A percentile compares a stretch with the other conserved stretches of the same genome.
Conservation (phyloP, 2,888 invertebrate genomes). For the Tricholauxania praeusta region DNA sequence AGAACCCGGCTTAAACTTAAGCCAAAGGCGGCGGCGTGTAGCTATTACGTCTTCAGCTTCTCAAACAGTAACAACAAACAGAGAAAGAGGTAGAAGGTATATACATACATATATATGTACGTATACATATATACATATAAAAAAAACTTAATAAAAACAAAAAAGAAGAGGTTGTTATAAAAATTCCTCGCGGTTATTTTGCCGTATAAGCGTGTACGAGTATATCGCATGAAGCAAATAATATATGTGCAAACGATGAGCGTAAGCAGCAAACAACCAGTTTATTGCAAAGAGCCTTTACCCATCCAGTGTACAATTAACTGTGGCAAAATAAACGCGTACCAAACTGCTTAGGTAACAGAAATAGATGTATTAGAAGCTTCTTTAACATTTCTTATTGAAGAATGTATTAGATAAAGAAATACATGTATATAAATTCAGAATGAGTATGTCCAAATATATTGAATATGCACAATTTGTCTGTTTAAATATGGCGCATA, state of each 20-base stretch:
- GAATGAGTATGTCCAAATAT: neutral
- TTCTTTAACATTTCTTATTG: conserved; percentile 10
- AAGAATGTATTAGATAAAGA: neutral
- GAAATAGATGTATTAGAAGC: conserved; percentile 10
- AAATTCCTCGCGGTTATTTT: conserved; percentile 23
- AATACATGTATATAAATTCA: neutral
- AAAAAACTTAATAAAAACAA: neutral
- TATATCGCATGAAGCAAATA: too few species aligned
- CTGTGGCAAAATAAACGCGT: conserved; percentile 15
- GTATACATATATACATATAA: too few species aligned
- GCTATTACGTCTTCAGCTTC: conserved; percentile 13
- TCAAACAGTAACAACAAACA: neutral
- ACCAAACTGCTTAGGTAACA: neutral
- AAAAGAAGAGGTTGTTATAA: conserved; percentile 18
- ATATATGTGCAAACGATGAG: neutral
- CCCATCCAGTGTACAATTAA: conserved; percentile 14
- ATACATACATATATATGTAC: neutral
- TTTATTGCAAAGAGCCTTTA: conserved; percentile 8
- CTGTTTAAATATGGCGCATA: conserved; percentile 12
- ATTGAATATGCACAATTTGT: conserved; percentile 2
- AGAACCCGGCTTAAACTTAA: conserved; percentile 10
- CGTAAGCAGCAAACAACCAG: conserved; percentile 21
- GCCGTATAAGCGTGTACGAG: conserved; percentile 1
- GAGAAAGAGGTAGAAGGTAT: conserved; percentile 3
- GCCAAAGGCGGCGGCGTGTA: neutral